Conservation (phyloP, 2,888 invertebrate species). For the Listrodromus nycthemerus region DNA sequence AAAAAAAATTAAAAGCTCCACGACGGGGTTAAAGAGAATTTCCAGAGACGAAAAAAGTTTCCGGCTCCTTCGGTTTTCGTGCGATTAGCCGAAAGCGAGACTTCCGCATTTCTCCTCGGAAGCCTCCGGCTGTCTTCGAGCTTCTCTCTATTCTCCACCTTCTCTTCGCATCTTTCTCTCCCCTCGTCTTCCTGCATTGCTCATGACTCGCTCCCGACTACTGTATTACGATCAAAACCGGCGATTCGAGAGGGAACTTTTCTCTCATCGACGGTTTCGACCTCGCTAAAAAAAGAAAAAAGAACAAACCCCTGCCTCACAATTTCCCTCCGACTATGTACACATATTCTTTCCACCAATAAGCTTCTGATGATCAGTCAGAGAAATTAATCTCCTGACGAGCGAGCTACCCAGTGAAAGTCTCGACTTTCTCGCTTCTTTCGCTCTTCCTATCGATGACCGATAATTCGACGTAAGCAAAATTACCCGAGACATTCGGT, state of each 20-base stretch:
- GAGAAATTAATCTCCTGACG: neutral
- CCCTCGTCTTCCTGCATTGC: neutral
- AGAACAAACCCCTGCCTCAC: neutral
- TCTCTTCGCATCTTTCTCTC: constrained; percentile 26
- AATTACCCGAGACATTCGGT: neutral
- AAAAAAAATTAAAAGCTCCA: constrained; percentile 20
- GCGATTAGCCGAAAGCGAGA: constrained; percentile 42
- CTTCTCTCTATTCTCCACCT: constrained; percentile 31
- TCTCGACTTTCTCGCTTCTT: neutral
- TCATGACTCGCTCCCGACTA: constrained; percentile 15
- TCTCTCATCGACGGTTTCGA: neutral
- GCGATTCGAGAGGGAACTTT: constrained; percentile 6
- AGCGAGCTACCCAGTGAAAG: neutral
- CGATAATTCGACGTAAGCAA: neutral
- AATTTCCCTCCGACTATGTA: neutral
- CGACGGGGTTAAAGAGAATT: constrained; percentile 24
- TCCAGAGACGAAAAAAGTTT: constrained; percentile 46
- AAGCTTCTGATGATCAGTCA: neutral
- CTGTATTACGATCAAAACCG: constrained; percentile 12
- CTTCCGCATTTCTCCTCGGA: constrained; percentile 32
- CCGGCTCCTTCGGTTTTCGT: constrained; percentile 35
- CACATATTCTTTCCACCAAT: neutral
- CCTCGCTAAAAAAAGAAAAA: neutral
- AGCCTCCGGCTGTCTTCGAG: constrained; percentile 23
- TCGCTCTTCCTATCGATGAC: neutral